These are phyloP conservation scores for Corynorhinus townsendii DNA, from an alignment of 2,113 vertebrate species.

Conservation along the genomic window DNA sequence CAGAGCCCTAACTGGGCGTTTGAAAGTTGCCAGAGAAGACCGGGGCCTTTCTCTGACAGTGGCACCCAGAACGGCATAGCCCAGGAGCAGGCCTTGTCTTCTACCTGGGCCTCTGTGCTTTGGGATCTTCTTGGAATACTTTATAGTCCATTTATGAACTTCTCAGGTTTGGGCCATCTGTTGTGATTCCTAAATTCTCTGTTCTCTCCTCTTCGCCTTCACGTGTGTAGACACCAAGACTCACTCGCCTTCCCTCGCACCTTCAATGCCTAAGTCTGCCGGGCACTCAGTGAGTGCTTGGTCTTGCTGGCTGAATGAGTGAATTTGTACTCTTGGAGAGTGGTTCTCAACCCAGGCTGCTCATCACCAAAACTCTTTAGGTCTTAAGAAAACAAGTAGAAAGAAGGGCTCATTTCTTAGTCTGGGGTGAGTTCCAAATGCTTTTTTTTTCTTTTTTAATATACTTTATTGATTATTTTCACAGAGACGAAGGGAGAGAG, in stretches of 20 bases:
- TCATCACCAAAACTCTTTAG: neutral
- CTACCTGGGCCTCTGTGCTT: neutral
- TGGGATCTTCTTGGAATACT: neutral
- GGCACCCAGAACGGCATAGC: neutral
- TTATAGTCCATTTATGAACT: neutral
- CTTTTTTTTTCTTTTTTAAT: too few species aligned
- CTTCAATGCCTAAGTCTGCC: neutral
- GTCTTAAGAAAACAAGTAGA: neutral
- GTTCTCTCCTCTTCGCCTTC: rapidly evolving
- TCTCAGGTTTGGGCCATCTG: neutral
- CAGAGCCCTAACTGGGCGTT: neutral
- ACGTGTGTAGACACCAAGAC: neutral
- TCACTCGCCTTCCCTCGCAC: rapidly evolving
- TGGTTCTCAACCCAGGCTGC: neutral
- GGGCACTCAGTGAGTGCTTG: neutral
- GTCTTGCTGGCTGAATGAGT: neutral
- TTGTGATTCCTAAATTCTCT: neutral
- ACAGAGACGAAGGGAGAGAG: too few species aligned
- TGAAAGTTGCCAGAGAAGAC: neutral
- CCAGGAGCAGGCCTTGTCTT: neutral
- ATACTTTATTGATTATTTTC: too few species aligned
- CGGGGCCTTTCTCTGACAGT: neutral
- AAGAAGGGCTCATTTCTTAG: neutral
- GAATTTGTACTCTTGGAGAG: neutral
- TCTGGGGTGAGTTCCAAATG: neutral